Conservation (phyloP, 2,797 vertebrate species). For the Lophius americanus region DNA sequence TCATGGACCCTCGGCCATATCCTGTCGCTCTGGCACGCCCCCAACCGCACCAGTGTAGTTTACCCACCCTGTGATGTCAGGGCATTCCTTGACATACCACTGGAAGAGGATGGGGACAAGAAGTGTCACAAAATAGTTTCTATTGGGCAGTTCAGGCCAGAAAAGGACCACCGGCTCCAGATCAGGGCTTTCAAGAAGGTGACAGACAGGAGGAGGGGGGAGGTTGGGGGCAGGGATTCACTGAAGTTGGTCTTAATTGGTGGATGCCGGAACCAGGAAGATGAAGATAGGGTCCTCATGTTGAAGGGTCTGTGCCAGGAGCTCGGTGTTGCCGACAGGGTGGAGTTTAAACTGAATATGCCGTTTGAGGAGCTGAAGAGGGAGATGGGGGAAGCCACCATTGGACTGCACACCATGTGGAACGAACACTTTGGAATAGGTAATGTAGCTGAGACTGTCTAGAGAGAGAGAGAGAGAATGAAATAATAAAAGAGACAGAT, state of each 20-base stretch:
- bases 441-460: constrained; percentile 43
- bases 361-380: constrained; percentile 91
- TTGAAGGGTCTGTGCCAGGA: constrained; percentile 86
- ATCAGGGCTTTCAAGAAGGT: constrained; percentile 90
- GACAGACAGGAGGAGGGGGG: constrained; percentile 73
- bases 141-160: constrained; percentile 92
- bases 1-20: constrained; percentile 95
- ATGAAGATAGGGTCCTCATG: constrained; percentile 88
- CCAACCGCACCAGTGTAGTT: constrained; percentile 85
- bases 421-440: constrained; percentile 98
- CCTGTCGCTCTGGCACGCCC: constrained; percentile 90
- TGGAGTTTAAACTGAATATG: constrained; percentile 91
- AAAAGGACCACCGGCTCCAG: constrained; percentile 95
- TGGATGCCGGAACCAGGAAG: constrained; percentile 92
- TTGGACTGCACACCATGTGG: constrained; percentile 98
- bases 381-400: constrained; percentile 85
- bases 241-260: constrained; percentile 91
- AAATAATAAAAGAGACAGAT: too few relatives aligned
- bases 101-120: constrained; percentile 75
- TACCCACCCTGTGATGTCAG: constrained; percentile 93
- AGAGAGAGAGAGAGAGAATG: too few relatives aligned
- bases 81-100: constrained; percentile 86
- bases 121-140: constrained; percentile 86
- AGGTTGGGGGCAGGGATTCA: constrained; percentile 43
- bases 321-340: constrained; percentile 82